Base-by-base conservation (phyloP, 1,140 invertebrate genomes). In the Patella vulgata region DNA sequence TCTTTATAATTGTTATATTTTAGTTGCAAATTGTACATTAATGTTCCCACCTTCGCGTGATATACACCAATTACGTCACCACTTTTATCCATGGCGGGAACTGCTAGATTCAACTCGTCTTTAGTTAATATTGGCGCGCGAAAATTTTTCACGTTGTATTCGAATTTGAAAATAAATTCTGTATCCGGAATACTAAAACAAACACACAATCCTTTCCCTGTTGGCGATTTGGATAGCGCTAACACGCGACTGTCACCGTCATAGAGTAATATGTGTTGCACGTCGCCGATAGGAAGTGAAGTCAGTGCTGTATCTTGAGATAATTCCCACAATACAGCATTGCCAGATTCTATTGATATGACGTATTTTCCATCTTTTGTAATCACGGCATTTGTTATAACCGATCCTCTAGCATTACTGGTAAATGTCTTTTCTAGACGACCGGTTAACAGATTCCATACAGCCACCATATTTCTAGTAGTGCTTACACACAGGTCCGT, bases 321-420 rank as follows among this genome's bases (percentile, higher is more conserved):
- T n/a, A 94, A 87, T 73, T 96, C 92, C 96, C 96, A 99, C 27
- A 98, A 89, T 0, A 98, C 82, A 27, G 98, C 87, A 75, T 94
- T 93, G 0, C 95, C 95, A 1, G 94, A 96, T 80, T 98, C 96
- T 0, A 93, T 91, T 0, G 94, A 94, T 14, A 97, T 87, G 0
- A 98, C 85, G 74, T 89, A 91, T 75, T 89, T 90, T 55, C 93
- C 94, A 80, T 92, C 89, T 0, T 89, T 89, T 0, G 95, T 97
- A 28, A 98, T 92, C 6, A 78, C 65, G 14, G 82, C 78, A 71
- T 97, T 93, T 0, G 95, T 97, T 0, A 98, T 93, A 73, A 98
- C 98, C 8, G 96, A 94, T 0, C 95, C 95, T 4, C 97, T 87
- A 0, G 94, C 92, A 76, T 92, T 95, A 71, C 97, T 95, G 0